phyloP scores from a whole-genome alignment of 2,888 invertebrate species.

The Conomelus anceps region DNA sequence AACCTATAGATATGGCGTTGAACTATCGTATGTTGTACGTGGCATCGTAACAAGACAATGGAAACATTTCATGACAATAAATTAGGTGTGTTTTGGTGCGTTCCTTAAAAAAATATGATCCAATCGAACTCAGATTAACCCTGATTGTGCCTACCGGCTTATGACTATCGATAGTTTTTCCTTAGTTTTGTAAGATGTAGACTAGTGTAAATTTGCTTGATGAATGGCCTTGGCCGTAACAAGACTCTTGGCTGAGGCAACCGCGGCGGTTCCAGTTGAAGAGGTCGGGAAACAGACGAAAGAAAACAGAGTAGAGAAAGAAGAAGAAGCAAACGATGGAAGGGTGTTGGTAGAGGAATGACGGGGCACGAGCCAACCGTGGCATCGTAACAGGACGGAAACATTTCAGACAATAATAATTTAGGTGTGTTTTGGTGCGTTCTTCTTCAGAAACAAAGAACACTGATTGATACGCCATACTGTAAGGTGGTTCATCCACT shows the following conservation, averaged over 20 bases:
- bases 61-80: not conserved
- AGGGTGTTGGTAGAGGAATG: too few relatives aligned
- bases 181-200: not conserved
- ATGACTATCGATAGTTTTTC: not conserved
- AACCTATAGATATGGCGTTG: too few relatives aligned
- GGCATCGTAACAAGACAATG: too few relatives aligned
- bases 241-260: not conserved
- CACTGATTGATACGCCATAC: not conserved
- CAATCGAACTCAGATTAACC: too few relatives aligned
- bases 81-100: not conserved
- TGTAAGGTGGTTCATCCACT: not conserved
- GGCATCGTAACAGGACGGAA: not conserved
- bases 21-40: too few relatives aligned
- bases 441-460: not conserved
- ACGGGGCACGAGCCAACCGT: not conserved
- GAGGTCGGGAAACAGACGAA: not conserved
- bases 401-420: not conserved
- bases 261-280: not conserved
- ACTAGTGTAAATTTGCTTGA: not conserved
- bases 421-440: not conserved
- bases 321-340: not conserved
- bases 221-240: not conserved
- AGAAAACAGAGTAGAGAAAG: not conserved
- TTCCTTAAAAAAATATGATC: too few relatives aligned
- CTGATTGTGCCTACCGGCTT: too few relatives aligned